A percentile compares a stretch with the other conserved stretches of the same genome.
Evolutionary conservation across 2,888 invertebrate genomes (phyloP).

Genomic region (Drosophila quinaria): DNA sequence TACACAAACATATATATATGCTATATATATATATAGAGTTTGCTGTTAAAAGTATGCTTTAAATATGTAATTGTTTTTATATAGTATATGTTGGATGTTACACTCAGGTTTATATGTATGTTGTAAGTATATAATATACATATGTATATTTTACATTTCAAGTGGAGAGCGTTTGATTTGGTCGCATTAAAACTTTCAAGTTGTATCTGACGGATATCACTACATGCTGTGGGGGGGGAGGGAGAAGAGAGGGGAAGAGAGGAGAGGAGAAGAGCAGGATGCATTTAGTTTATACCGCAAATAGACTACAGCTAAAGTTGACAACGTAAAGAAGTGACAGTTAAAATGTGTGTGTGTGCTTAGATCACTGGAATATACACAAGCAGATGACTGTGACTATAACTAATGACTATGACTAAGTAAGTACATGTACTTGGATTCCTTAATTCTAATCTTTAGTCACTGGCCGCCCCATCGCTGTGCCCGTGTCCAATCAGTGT

Average conservation of each 20-base stretch:
- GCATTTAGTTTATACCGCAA: conserved; percentile 13
- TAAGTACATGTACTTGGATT: not conserved
- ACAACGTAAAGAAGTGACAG: conserved; percentile 52
- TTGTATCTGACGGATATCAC: conserved; percentile 45
- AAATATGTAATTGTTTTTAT: conserved; percentile 52
- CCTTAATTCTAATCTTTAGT: conserved; percentile 46
- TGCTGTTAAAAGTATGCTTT: conserved; percentile 70
- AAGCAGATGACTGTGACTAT: conserved; percentile 14
- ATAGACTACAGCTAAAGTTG: conserved; percentile 46
- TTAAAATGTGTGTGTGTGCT: conserved; percentile 56
- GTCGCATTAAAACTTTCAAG: conserved; percentile 71
- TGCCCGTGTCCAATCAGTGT: conserved; percentile 83
- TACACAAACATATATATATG: conserved; percentile 40
- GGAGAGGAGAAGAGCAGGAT: conserved; percentile 2
- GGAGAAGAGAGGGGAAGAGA: not conserved
- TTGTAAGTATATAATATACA: conserved; percentile 9
- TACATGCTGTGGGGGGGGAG: conserved; percentile 42
- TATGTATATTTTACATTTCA: conserved; percentile 46
- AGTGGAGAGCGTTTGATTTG: conserved; percentile 64
- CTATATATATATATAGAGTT: too few relatives aligned
- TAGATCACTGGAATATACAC: conserved; percentile 62
- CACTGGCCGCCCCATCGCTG: conserved; percentile 76
- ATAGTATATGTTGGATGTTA: conserved; percentile 15
- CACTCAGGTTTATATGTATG: conserved; percentile 37
- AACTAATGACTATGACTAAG: not conserved